Percentiles rank a stretch among this genome's conserved stretches.
phyloP scores from a whole-genome alignment of 2,113 vertebrate species.

The Chrysemys picta region DNA sequence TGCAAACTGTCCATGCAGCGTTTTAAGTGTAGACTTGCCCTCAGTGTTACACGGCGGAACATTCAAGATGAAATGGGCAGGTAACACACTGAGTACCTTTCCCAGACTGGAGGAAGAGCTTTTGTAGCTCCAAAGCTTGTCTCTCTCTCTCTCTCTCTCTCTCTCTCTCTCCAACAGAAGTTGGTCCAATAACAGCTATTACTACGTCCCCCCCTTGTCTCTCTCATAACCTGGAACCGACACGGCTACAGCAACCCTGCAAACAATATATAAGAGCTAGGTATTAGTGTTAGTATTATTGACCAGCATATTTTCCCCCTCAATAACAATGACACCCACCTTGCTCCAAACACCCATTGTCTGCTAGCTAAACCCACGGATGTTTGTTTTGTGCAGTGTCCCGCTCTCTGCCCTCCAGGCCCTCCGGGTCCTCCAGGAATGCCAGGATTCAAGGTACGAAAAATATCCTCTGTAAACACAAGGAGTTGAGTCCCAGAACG shows the following conservation, averaged over 20 bases:
- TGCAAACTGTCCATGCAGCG: not conserved
- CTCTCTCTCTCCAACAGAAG: not conserved
- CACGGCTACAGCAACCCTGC: not conserved
- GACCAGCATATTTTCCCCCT: not conserved
- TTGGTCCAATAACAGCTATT: not conserved
- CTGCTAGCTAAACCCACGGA: not conserved
- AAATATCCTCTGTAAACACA: not conserved
- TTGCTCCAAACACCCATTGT: not conserved
- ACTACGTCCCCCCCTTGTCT: not conserved
- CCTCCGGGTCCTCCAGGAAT: conserved; percentile 92
- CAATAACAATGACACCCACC: not conserved
- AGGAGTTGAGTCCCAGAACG: not conserved
- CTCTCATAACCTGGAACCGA: not conserved
- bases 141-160: no score
- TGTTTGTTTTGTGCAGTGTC: conserved; percentile 83
- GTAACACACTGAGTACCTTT: not conserved
- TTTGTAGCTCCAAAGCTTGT: no score
- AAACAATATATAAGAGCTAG: not conserved
- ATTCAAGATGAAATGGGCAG: no score
- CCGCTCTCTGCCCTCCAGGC: conserved; percentile 93
- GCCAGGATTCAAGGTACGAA: conserved; percentile 95
- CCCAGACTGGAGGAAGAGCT: not conserved
- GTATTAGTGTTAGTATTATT: not conserved
- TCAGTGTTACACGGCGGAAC: not conserved
- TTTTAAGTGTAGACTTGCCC: not conserved